phyloP scores from a whole-genome alignment of 2,888 invertebrate genomes.

The Orgyia antiqua region DNA sequence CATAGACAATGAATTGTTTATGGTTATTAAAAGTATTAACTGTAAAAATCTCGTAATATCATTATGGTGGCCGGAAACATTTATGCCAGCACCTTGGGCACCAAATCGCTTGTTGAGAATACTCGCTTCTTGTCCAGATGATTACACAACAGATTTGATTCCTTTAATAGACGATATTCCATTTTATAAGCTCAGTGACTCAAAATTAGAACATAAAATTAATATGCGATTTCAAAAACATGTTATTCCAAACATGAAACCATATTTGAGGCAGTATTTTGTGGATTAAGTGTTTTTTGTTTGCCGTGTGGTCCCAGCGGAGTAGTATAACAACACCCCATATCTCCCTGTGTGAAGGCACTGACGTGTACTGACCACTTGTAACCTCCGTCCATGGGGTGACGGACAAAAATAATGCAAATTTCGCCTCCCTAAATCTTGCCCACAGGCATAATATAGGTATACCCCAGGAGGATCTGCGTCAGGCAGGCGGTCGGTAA shows the following conservation, averaged over 20 bases:
- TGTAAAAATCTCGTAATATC: not conserved
- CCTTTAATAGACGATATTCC: not conserved
- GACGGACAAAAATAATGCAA: too few species aligned
- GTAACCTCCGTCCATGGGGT: too few species aligned
- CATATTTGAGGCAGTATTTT: conserved; percentile 3
- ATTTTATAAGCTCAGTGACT: not conserved
- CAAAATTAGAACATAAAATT: not conserved
- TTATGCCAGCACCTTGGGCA: not conserved
- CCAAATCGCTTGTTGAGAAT: conserved; percentile 1
- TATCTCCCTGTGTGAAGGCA: too few species aligned
- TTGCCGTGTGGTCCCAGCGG: too few species aligned
- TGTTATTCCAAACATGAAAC: conserved; percentile 2
- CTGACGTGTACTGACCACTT: too few species aligned
- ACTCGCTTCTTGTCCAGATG: conserved; percentile 1
- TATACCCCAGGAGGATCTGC: too few species aligned
- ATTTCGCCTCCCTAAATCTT: too few species aligned
- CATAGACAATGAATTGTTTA: not conserved
- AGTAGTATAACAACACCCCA: too few species aligned
- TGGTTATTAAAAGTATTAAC: not conserved
- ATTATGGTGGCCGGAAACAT: not conserved
- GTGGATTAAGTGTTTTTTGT: too few species aligned
- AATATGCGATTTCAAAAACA: not conserved
- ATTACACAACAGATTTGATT: conserved; percentile 1
- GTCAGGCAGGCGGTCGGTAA: too few species aligned
- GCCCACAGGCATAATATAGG: too few species aligned